A percentile compares a stretch with the other conserved stretches of the same genome.
Conservation (phyloP, 2,888 invertebrate genomes). For the Mactromeris polynyma region DNA sequence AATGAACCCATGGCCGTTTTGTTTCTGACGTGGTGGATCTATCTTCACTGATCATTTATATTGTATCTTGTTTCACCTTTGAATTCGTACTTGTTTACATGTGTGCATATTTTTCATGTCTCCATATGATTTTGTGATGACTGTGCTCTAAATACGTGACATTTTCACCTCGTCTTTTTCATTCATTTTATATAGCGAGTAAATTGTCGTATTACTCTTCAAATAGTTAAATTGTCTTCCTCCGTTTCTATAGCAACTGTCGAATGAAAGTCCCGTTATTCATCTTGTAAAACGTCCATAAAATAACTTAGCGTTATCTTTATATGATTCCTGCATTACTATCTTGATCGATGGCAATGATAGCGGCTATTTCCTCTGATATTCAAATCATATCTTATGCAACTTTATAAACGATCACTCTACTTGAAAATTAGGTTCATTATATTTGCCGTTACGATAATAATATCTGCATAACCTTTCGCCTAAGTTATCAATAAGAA, state of each 20-base stretch:
- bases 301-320: conserved; percentile 8
- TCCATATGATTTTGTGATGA: too few relatives aligned
- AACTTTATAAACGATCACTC: conserved; percentile 34
- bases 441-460: conserved; percentile 21
- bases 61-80: too few relatives aligned
- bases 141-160: too few relatives aligned
- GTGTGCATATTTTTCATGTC: too few relatives aligned
- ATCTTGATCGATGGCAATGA: conserved; percentile 21
- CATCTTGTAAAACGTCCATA: conserved; percentile 15
- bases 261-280: conserved; percentile 15
- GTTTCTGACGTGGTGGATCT: too few relatives aligned
- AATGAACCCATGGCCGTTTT: too few relatives aligned
- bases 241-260: not conserved
- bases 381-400: conserved; percentile 35
- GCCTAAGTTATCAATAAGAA: conserved; percentile 43
- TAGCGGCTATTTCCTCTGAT: not conserved
- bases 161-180: too few relatives aligned
- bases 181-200: too few relatives aligned
- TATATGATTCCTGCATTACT: conserved; percentile 13
- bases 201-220: not conserved
- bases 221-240: not conserved
- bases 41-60: too few relatives aligned
- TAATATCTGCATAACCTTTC: conserved; percentile 40
- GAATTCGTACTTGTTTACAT: too few relatives aligned
- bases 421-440: conserved; percentile 40